phyloP scores from a whole-genome alignment of 2,888 invertebrate genomes.

The Pristionchus japonicus region DNA sequence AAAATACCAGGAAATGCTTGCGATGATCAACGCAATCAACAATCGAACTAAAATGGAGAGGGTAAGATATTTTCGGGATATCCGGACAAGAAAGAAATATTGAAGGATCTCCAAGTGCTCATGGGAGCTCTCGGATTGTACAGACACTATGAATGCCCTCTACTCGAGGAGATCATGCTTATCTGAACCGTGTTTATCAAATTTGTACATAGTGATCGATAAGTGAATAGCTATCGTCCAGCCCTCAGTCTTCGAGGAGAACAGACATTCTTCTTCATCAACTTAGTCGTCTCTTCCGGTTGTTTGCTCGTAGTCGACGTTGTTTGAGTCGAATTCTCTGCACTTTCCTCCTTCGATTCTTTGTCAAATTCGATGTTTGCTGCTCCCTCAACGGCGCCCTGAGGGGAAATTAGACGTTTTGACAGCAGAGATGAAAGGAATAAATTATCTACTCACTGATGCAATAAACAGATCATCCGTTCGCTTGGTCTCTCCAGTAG shows the following conservation, averaged over 20 bases:
- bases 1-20: not conserved
- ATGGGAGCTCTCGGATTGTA: not conserved
- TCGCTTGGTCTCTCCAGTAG: not conserved
- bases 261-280: not conserved
- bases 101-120: not conserved
- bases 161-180: not conserved
- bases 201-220: not conserved
- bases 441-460: not conserved
- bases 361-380: not conserved
- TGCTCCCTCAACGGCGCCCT: not conserved
- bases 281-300: not conserved
- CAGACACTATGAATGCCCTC: not conserved
- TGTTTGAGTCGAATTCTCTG: not conserved
- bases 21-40: not conserved
- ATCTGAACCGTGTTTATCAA: not conserved
- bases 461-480: not conserved
- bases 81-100: not conserved
- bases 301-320: constrained; percentile 9
- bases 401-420: not conserved
- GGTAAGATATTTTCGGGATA: not conserved
- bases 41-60: not conserved
- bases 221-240: not conserved
- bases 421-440: not conserved
- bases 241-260: not conserved
- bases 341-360: not conserved